Conservation (phyloP, 2,113 vertebrate species). For the Oreochromis niloticus region DNA sequence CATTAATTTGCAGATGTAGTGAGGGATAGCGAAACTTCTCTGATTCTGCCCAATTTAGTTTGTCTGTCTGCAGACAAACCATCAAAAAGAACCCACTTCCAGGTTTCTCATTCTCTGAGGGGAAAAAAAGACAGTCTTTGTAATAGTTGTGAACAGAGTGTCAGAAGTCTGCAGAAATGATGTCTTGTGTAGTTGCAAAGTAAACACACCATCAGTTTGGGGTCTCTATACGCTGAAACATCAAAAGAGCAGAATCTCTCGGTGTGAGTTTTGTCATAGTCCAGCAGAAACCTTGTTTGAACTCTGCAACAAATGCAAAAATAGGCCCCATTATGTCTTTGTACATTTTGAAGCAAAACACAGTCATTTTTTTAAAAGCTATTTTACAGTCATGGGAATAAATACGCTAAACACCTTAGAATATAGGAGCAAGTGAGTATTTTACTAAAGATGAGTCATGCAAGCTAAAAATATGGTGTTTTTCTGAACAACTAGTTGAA, state of each 20-base stretch:
- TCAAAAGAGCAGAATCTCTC: background rate
- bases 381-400: background rate
- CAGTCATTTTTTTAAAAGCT: background rate
- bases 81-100: background rate
- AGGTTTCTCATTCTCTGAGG: background rate
- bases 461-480: background rate
- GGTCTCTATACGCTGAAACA: background rate
- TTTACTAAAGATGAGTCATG: background rate
- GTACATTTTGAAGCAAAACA: background rate
- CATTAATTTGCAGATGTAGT: slow-evolving; percentile 7
- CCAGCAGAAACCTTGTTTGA: background rate
- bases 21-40: background rate
- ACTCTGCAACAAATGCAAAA: background rate
- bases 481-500: background rate
- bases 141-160: background rate
- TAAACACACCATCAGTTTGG: background rate
- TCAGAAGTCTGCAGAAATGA: background rate
- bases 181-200: background rate
- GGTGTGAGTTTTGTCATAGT: background rate
- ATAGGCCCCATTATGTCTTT: background rate
- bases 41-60: slow-evolving; percentile 32
- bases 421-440: background rate
- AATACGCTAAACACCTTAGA: background rate
- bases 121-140: background rate
- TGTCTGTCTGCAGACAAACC: slow-evolving; percentile 4